Conservation (phyloP, 2,888 invertebrate genomes). For the Sarcophaga subvicina region DNA sequence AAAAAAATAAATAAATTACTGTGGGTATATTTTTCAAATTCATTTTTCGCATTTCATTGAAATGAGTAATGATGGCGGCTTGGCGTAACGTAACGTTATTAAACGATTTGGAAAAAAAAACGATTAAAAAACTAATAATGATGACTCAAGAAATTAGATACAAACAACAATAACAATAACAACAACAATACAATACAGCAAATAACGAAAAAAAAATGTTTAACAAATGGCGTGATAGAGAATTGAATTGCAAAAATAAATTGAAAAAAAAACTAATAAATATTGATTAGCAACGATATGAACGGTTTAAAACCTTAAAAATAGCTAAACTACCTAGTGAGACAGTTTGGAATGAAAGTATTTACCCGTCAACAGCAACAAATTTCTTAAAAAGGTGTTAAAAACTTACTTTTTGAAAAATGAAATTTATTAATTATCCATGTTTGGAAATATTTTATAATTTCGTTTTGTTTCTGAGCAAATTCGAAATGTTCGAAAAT, state of each 20-base stretch:
- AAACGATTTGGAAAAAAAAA: not conserved
- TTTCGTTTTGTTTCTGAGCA: too few species aligned
- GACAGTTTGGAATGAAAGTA: too few species aligned
- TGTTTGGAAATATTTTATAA: too few species aligned
- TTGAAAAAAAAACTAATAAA: not conserved
- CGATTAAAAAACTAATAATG: not conserved
- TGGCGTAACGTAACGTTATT: not conserved
- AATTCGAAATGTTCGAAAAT: too few species aligned
- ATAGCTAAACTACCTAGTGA: too few species aligned
- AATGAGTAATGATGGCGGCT: constrained; percentile 40
- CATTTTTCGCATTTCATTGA: constrained; percentile 36
- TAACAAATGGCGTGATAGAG: not conserved
- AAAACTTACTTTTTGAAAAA: too few species aligned
- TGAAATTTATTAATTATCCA: too few species aligned
- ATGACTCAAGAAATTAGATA: not conserved
- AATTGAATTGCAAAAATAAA: constrained; percentile 12
- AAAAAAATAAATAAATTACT: not conserved
- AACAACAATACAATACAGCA: not conserved
- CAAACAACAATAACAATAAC: not conserved
- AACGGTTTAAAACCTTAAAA: too few species aligned
- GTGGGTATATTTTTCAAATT: not conserved
- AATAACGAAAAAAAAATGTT: not conserved
- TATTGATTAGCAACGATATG: not conserved
- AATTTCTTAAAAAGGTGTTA: too few species aligned
- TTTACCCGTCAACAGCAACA: too few species aligned